These are phyloP conservation scores for Tetheella fluctuosa DNA, from an alignment of 2,888 invertebrate species.

Conservation along the genomic window DNA sequence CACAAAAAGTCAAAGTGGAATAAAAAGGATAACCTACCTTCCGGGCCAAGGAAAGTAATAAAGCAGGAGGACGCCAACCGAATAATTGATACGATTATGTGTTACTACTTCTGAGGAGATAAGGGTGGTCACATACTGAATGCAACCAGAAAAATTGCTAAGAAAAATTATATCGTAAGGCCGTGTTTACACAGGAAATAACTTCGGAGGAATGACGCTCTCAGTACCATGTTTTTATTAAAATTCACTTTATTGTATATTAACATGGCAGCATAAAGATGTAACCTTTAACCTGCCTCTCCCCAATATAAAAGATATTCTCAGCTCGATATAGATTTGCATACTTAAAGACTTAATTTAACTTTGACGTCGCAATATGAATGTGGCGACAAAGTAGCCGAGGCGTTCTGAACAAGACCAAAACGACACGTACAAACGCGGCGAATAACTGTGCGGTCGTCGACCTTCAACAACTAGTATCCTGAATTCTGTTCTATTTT, in stretches of 20 bases:
- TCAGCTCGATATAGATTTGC: constrained; percentile 13
- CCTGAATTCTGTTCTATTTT: constrained; percentile 46
- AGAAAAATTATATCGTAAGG: neutral
- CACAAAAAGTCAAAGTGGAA: constrained; percentile 52
- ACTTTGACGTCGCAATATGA: constrained; percentile 9
- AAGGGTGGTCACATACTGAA: constrained; percentile 43
- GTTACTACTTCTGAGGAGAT: constrained; percentile 60
- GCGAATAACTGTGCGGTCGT: constrained; percentile 15
- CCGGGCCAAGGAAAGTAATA: constrained; percentile 70
- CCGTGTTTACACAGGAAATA: neutral
- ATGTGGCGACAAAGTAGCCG: constrained; percentile 12
- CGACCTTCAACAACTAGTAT: constrained; percentile 24
- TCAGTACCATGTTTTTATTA: neutral
- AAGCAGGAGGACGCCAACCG: constrained; percentile 76
- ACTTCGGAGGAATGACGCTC: neutral
- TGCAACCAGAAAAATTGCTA: constrained; percentile 12
- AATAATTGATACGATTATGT: constrained; percentile 82
- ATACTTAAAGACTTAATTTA: constrained; percentile 14
- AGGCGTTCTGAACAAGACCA: constrained; percentile 11
- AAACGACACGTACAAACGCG: constrained; percentile 11
- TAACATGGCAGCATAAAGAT: neutral
- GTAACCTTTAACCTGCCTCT: neutral
- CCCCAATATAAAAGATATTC: constrained; percentile 1
- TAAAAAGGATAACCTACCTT: constrained; percentile 56
- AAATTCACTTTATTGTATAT: neutral